Percentiles rank a stretch among this genome's conserved stretches.
Evolutionary conservation across 2,888 invertebrate genomes (phyloP).

Genomic region (Philhelius pedissequus): DNA sequence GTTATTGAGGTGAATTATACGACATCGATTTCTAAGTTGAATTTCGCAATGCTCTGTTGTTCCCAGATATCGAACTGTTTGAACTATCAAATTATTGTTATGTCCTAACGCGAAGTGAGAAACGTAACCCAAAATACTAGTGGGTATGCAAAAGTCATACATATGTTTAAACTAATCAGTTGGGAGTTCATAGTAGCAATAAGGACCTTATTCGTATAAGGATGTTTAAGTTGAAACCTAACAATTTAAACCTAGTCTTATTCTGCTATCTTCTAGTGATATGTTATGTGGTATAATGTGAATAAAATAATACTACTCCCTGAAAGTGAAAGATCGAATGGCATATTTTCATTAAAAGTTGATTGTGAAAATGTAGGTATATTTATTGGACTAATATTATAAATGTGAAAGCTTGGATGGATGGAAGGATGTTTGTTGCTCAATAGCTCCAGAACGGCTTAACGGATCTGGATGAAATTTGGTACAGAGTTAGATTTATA

Average conservation of each 20-base stretch:
- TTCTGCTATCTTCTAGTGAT: too few species aligned
- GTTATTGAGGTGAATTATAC: not conserved
- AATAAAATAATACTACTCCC: too few species aligned
- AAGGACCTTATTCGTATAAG: not conserved
- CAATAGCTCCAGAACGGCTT: too few species aligned
- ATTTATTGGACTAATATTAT: too few species aligned
- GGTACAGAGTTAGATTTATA: too few species aligned
- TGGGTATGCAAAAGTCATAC: not conserved
- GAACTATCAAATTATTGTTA: not conserved
- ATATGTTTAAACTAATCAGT: not conserved
- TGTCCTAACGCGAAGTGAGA: not conserved
- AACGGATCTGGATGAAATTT: too few species aligned
- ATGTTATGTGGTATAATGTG: too few species aligned
- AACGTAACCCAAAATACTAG: not conserved
- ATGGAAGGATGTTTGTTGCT: too few species aligned
- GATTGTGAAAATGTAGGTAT: too few species aligned
- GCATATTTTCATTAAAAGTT: too few species aligned
- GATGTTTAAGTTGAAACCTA: not conserved
- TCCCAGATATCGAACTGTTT: not conserved
- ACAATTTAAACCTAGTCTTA: not conserved
- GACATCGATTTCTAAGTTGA: not conserved
- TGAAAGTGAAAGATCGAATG: too few species aligned
- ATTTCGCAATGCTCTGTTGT: not conserved
- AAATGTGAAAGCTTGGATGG: too few species aligned
- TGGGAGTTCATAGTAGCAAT: not conserved